phyloP scores from a whole-genome alignment of 2,797 vertebrate genomes.

The Myotis findleyi region DNA sequence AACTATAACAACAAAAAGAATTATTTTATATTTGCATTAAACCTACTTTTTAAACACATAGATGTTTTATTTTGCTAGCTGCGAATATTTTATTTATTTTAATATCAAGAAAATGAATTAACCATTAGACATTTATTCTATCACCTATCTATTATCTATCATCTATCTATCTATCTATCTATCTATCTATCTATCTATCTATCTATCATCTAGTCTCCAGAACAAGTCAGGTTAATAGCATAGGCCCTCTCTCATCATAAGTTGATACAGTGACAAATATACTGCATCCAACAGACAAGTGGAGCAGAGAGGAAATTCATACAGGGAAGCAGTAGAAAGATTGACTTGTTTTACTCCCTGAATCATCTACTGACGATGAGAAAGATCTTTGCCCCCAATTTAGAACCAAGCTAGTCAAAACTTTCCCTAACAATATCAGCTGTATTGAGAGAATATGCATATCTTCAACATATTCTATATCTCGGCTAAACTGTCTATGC shows the following conservation, averaged over 20 bases:
- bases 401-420: conserved; percentile 50
- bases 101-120: not conserved
- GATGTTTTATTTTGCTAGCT: not conserved
- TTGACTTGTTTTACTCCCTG: conserved; percentile 51
- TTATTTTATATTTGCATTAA: not conserved
- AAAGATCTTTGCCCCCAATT: conserved; percentile 65
- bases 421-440: conserved; percentile 18
- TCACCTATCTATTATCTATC: not conserved
- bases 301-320: conserved; percentile 49
- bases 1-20: not conserved
- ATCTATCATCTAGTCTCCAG: not conserved
- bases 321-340: not conserved
- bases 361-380: conserved; percentile 22
- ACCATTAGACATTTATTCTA: not conserved
- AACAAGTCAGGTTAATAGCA: not conserved
- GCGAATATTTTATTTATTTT: not conserved
- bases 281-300: conserved; percentile 29
- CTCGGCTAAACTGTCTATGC: not conserved
- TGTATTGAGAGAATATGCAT: not conserved
- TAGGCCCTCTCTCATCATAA: conserved; percentile 33
- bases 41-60: not conserved
- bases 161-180: not conserved
- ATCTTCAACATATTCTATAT: not conserved
- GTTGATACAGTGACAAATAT: conserved; percentile 53
- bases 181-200: not conserved